Conservation (phyloP, 1,140 invertebrate species). For the Drosophila sp. region DNA sequence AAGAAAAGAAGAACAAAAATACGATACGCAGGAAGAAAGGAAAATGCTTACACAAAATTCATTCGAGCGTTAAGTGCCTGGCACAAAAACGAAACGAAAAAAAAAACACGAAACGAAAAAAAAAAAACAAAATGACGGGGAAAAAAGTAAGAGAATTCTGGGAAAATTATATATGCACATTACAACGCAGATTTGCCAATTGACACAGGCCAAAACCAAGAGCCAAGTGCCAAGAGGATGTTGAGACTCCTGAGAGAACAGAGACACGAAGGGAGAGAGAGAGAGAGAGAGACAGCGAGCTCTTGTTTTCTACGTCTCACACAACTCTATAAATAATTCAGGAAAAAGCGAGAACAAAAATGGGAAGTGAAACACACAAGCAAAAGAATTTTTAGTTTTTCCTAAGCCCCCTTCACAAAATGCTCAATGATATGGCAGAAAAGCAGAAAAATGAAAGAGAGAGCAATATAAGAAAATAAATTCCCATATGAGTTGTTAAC, state of each 20-base stretch:
- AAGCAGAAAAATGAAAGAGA: conserved; percentile 33
- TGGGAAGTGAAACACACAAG: conserved; percentile 42
- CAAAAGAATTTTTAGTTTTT: conserved; percentile 39
- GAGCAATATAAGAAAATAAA: conserved; percentile 14
- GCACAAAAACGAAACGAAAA: conserved; percentile 25
- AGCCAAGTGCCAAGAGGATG: conserved; percentile 3
- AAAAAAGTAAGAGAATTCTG: conserved; percentile 31
- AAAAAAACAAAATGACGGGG: conserved; percentile 7
- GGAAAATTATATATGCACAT: conserved; percentile 75
- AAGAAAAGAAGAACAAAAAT: background rate
- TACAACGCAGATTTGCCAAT: conserved; percentile 76
- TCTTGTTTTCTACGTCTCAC: conserved; percentile 27
- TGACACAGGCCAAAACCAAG: conserved; percentile 36
- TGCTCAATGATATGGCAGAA: conserved; percentile 8
- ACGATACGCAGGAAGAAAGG: conserved; percentile 2
- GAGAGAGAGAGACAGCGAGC: conserved; percentile 11
- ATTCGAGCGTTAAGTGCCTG: conserved; percentile 67
- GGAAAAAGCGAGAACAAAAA: conserved; percentile 21
- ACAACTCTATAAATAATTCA: conserved; percentile 40
- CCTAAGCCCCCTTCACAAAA: conserved; percentile 12
- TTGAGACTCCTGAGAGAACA: background rate
- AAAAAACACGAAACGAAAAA: conserved; percentile 18
- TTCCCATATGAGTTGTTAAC: conserved; percentile 72
- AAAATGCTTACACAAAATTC: conserved; percentile 62
- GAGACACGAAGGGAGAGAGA: background rate